Evolutionary conservation across 2,797 vertebrate genomes (phyloP).

Genomic region (Lepus townsendii): DNA sequence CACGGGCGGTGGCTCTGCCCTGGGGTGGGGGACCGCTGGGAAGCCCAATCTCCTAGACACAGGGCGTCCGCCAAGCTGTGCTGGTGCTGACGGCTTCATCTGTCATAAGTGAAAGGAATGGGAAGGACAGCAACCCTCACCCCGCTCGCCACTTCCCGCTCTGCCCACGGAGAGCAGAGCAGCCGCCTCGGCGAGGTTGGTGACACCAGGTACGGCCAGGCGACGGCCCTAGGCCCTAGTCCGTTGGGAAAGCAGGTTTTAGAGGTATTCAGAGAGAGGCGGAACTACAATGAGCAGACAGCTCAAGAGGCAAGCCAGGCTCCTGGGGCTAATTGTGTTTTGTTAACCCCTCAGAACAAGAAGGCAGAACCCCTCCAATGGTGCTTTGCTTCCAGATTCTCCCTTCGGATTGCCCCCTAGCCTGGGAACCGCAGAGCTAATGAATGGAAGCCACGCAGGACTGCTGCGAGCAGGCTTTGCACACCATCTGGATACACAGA

Average conservation of each 20-base stretch:
- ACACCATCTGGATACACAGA: too few relatives aligned
- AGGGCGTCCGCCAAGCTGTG: background rate
- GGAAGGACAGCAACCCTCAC: background rate
- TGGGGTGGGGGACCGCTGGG: accelerated
- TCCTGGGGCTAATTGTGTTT: background rate
- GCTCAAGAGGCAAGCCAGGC: background rate
- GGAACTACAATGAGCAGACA: background rate
- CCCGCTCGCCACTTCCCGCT: background rate
- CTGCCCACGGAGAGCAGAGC: background rate
- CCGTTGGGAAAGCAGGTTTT: background rate
- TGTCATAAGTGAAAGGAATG: background rate
- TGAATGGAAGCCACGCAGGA: background rate
- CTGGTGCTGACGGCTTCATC: background rate
- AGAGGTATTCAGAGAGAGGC: background rate
- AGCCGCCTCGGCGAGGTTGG: accelerated
- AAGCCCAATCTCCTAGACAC: background rate
- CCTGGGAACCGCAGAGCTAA: background rate
- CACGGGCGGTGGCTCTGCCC: background rate
- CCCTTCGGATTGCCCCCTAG: background rate
- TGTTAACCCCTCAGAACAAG: background rate
- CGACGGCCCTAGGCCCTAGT: background rate
- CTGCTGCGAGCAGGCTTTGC: background rate
- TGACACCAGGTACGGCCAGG: background rate
- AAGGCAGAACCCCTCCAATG: background rate
- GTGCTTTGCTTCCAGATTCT: background rate